Conservation (phyloP, 2,113 vertebrate genomes). For the Hippocampus abdominalis region DNA sequence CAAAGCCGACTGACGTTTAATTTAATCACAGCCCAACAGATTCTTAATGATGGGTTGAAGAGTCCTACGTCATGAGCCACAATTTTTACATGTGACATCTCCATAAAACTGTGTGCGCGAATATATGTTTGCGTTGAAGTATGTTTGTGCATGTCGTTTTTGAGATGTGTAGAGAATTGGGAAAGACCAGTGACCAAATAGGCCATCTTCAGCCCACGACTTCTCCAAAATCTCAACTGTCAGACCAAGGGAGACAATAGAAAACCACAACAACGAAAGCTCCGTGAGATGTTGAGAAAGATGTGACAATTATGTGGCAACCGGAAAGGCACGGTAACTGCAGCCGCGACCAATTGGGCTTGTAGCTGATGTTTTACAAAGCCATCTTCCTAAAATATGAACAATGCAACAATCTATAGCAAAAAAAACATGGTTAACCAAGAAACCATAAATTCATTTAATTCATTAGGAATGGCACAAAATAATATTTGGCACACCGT, state of each 20-base stretch:
- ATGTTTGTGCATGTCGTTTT: constrained; percentile 41
- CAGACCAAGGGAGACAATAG: constrained; percentile 23
- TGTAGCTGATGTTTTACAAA: constrained; percentile 9
- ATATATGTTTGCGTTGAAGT: not conserved
- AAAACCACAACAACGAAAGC: constrained; percentile 46
- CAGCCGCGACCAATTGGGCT: constrained; percentile 12
- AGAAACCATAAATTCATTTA: not conserved
- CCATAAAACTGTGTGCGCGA: not conserved
- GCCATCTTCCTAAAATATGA: not conserved
- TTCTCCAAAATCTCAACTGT: constrained; percentile 71
- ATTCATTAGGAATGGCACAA: not conserved
- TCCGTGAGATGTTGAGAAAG: constrained; percentile 52
- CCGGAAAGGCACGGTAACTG: constrained; percentile 42
- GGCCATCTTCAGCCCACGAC: constrained; percentile 64
- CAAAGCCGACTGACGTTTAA: constrained; percentile 6
- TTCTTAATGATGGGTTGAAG: constrained; percentile 31
- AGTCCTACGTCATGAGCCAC: constrained; percentile 27
- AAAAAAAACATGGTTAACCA: not conserved
- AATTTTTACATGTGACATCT: constrained; percentile 13
- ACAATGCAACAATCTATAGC: not conserved
- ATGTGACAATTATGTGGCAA: constrained; percentile 60
- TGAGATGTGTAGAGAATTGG: constrained; percentile 48
- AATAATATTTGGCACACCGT: not conserved
- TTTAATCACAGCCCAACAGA: constrained; percentile 49
- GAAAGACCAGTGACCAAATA: constrained; percentile 57